Evolutionary conservation across 2,113 vertebrate species (phyloP).

Genomic region (Oplegnathus fasciatus): DNA sequence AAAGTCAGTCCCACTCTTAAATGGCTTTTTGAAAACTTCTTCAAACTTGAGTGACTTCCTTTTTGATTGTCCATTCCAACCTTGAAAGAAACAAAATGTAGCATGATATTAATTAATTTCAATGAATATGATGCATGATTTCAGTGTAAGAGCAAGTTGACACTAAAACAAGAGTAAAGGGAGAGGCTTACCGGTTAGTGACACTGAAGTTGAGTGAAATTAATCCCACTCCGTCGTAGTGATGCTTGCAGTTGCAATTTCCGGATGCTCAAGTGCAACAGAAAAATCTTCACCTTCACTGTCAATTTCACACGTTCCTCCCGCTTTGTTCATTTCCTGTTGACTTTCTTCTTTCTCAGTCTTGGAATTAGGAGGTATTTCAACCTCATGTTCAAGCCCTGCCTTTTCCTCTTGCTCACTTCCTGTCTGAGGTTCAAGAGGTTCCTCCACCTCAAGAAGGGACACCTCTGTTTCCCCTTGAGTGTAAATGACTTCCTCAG

Average conservation of each 20-base stretch:
- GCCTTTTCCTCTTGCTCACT: not conserved
- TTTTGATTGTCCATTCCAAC: constrained; percentile 46
- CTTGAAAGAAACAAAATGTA: constrained; percentile 11
- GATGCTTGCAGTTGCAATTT: not conserved
- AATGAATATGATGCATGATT: not conserved
- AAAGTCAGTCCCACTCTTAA: not conserved
- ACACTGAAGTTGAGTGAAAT: not conserved
- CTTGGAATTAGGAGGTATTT: not conserved
- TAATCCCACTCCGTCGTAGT: constrained; percentile 39
- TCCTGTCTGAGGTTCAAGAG: not conserved
- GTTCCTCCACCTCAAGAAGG: constrained; percentile 14
- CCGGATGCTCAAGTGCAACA: constrained; percentile 62
- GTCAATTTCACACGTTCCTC: constrained; percentile 27
- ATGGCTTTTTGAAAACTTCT: constrained; percentile 32
- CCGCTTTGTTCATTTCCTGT: not conserved
- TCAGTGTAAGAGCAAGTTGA: not conserved
- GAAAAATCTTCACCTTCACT: constrained; percentile 71
- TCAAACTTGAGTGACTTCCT: not conserved
- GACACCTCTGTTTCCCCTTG: constrained; percentile 11
- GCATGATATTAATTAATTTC: not conserved
- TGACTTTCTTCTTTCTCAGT: constrained; percentile 13
- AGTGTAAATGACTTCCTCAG: constrained; percentile 67
- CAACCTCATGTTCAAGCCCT: not conserved
- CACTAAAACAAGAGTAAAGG: not conserved
- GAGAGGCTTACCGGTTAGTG: constrained; percentile 25